Percentiles rank a stretch among this genome's conserved stretches.
Evolutionary conservation across 2,888 invertebrate genomes (phyloP).

Genomic region (Callimorpha dominula): DNA sequence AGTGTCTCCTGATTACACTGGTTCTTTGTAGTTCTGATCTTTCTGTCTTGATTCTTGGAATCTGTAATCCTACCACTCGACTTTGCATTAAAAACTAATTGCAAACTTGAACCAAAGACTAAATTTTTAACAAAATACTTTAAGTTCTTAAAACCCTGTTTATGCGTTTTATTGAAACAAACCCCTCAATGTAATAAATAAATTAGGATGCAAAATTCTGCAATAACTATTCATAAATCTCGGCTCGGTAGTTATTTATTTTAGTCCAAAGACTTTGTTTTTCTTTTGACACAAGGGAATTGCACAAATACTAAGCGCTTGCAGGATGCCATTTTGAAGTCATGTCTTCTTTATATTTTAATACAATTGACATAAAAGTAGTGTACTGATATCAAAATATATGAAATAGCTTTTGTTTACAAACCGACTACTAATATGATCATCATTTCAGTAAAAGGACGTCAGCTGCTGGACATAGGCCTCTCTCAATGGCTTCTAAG

Average conservation of each 20-base stretch:
- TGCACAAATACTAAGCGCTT: conserved; percentile 2
- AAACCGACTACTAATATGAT: too few species aligned
- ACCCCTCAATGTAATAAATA: conserved; percentile 16
- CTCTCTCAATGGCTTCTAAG: too few species aligned
- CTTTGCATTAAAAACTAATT: too few species aligned
- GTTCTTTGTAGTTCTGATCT: background rate
- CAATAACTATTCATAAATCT: conserved; percentile 36
- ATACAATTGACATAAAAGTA: background rate
- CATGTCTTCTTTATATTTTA: background rate
- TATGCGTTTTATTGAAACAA: background rate
- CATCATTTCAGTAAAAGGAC: too few species aligned
- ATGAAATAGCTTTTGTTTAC: too few species aligned
- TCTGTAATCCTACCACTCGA: too few species aligned
- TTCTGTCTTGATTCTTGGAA: too few species aligned
- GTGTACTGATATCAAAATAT: too few species aligned
- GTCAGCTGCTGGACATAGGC: too few species aligned
- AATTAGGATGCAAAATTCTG: conserved; percentile 35
- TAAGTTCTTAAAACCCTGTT: background rate
- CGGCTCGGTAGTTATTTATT: conserved; percentile 18
- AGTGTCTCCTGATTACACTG: background rate
- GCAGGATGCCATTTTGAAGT: background rate
- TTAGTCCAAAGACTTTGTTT: conserved; percentile 31
- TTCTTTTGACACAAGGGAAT: conserved; percentile 7
- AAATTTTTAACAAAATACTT: background rate
- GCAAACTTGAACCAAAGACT: background rate